Conservation (phyloP, 2,888 invertebrate genomes). For the Cataglyphis albicans region DNA sequence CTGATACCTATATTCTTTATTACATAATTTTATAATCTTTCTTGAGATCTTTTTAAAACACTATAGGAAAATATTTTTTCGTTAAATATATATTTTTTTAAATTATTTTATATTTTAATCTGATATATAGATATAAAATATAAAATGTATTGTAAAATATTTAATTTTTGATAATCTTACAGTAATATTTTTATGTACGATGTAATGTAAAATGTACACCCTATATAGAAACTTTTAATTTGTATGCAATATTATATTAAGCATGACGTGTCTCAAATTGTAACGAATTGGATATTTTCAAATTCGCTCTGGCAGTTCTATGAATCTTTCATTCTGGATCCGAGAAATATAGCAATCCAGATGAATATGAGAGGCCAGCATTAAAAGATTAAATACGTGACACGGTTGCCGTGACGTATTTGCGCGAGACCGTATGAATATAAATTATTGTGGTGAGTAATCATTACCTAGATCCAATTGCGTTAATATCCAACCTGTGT, state of each 20-base stretch:
- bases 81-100: too few relatives aligned
- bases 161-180: too few relatives aligned
- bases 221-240: background rate
- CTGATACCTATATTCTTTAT: too few relatives aligned
- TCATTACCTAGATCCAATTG: slow-evolving; percentile 77
- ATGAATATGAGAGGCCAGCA: slow-evolving; percentile 62
- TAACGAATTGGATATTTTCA: slow-evolving; percentile 22
- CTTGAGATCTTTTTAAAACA: too few relatives aligned
- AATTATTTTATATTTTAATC: too few relatives aligned
- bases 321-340: slow-evolving; percentile 13
- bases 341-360: slow-evolving; percentile 67
- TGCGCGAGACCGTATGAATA: slow-evolving; percentile 61
- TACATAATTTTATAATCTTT: too few relatives aligned
- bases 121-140: too few relatives aligned
- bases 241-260: background rate
- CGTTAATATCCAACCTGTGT: slow-evolving; percentile 65
- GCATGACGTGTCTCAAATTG: background rate
- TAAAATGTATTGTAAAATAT: too few relatives aligned
- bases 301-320: background rate
- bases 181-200: too few relatives aligned
- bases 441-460: slow-evolving; percentile 71
- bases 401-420: slow-evolving; percentile 56
- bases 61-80: too few relatives aligned
- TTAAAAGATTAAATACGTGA: slow-evolving; percentile 63
- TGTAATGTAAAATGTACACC: too few relatives aligned